A percentile compares a stretch with the other conserved stretches of the same genome.
phyloP scores from a whole-genome alignment of 2,888 invertebrate species.

The Eupithecia inturbata region DNA sequence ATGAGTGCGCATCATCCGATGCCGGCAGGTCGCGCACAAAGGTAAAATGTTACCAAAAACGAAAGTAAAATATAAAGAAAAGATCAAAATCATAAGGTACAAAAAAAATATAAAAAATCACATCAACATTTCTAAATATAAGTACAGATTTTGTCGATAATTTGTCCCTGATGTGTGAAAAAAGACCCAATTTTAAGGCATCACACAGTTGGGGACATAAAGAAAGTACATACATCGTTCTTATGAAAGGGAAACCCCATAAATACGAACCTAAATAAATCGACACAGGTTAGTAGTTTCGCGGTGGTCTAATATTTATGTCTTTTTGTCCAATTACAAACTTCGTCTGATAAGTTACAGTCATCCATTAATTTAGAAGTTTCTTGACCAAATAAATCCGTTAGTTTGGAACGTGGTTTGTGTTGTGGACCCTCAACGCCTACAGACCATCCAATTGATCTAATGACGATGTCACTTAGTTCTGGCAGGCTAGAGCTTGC shows the following conservation, averaged over 20 bases:
- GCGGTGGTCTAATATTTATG: conserved; percentile 22
- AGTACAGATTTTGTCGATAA: too few species aligned
- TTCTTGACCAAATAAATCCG: conserved; percentile 30
- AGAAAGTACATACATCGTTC: too few species aligned
- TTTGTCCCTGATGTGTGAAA: too few species aligned
- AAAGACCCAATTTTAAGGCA: too few species aligned
- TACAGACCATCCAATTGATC: conserved; percentile 19
- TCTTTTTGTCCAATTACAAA: conserved; percentile 35
- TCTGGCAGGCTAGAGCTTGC: neutral
- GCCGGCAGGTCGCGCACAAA: too few species aligned
- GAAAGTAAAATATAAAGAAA: too few species aligned
- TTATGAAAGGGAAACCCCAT: neutral
- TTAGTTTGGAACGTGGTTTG: conserved; percentile 27
- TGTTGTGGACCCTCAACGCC: conserved; percentile 2
- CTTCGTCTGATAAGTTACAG: conserved; percentile 29
- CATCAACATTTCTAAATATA: too few species aligned
- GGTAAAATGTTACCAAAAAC: neutral
- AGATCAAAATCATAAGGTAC: too few species aligned
- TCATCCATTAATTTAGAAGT: conserved; percentile 35
- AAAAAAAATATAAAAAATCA: too few species aligned
- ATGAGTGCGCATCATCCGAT: too few species aligned
- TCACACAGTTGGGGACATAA: too few species aligned
- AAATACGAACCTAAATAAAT: conserved; percentile 10
- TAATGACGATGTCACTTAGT: neutral
- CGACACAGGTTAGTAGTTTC: conserved; percentile 18